A percentile compares a stretch with the other conserved stretches of the same genome.
Evolutionary conservation across 2,113 vertebrate species (phyloP).

Genomic region (Myiagra hebetior): DNA sequence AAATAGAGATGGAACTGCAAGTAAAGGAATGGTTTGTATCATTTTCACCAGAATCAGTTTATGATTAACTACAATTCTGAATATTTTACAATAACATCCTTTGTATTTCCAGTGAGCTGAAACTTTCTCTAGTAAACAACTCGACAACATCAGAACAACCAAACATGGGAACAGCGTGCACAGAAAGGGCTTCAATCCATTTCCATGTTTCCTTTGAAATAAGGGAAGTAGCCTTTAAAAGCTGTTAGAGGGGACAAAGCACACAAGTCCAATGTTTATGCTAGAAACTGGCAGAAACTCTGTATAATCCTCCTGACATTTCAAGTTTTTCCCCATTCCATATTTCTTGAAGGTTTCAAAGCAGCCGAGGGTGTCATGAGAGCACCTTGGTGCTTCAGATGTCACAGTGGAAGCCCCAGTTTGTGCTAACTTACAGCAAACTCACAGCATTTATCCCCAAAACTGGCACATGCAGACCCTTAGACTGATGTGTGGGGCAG

Average conservation of each 20-base stretch:
- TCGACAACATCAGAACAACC: background rate
- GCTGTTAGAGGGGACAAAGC: background rate
- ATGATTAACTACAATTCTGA: background rate
- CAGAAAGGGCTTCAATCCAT: background rate
- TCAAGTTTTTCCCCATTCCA: background rate
- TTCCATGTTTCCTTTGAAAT: background rate
- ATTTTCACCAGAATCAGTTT: background rate
- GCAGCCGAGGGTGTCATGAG: background rate
- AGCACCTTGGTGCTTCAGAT: background rate
- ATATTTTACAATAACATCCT: background rate
- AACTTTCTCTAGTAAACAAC: background rate
- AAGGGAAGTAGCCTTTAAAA: background rate
- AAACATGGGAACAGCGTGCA: background rate
- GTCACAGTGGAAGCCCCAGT: background rate
- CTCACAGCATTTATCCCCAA: background rate
- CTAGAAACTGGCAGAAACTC: background rate
- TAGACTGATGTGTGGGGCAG: accelerated
- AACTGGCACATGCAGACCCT: background rate
- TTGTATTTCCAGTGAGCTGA: background rate
- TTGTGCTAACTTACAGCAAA: background rate
- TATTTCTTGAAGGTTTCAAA: background rate
- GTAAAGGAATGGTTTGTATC: background rate
- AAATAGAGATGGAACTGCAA: background rate
- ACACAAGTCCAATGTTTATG: background rate
- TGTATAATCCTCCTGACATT: background rate